Percentiles rank a stretch among this genome's conserved stretches.
Conservation (phyloP, 2,797 vertebrate genomes). For the Pseudochaenichthys georgianus region DNA sequence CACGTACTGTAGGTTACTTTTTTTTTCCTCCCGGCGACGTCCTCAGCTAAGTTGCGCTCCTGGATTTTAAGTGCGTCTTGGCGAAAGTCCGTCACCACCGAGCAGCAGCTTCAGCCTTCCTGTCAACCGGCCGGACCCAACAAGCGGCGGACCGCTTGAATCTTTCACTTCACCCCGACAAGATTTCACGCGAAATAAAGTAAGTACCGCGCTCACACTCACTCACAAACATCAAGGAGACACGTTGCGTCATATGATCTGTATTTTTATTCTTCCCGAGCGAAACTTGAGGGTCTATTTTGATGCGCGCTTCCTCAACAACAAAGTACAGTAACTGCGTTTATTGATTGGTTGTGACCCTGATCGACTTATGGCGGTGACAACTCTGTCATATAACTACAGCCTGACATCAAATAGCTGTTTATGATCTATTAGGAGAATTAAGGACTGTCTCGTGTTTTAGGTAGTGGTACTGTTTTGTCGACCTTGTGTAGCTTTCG, state of each 20-base stretch:
- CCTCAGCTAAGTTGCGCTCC: conserved; percentile 81
- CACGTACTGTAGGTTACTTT: conserved; percentile 76
- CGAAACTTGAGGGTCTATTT: conserved; percentile 71
- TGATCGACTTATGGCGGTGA: conserved; percentile 63
- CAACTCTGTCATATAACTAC: conserved; percentile 61
- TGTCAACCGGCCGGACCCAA: conserved; percentile 79
- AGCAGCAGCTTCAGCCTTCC: conserved; percentile 75
- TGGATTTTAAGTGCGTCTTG: conserved; percentile 89
- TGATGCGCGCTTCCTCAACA: conserved; percentile 63
- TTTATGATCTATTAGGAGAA: conserved; percentile 59
- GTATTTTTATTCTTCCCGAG: conserved; percentile 35
- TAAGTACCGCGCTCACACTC: conserved; percentile 77
- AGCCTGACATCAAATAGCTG: conserved; percentile 56
- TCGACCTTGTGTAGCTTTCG: conserved; percentile 73
- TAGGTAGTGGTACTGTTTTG: conserved; percentile 49
- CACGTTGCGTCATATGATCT: conserved; percentile 9
- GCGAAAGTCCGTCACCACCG: conserved; percentile 78
- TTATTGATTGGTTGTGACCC: conserved; percentile 79
- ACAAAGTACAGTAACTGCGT: conserved; percentile 71
- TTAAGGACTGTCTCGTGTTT: conserved; percentile 54
- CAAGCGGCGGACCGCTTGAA: conserved; percentile 74
- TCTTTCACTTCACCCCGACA: conserved; percentile 67
- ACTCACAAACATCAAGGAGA: conserved; percentile 33
- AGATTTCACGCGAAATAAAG: conserved; percentile 82
- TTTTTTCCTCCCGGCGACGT: conserved; percentile 67